Conservation (phyloP, 64 coral and sea anemone species). For the Pachyseris speciosa region DNA sequence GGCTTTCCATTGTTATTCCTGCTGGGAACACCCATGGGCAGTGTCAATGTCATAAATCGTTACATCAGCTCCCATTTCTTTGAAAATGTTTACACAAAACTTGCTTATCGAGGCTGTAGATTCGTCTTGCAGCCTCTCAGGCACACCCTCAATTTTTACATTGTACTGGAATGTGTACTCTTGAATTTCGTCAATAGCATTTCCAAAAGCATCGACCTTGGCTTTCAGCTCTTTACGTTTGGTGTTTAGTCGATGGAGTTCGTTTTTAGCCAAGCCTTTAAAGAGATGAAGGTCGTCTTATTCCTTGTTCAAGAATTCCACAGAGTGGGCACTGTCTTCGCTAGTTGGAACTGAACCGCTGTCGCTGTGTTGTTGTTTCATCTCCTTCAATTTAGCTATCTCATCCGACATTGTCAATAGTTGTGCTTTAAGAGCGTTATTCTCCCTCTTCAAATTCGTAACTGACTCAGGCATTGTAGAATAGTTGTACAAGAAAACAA, state of each 20-base stretch:
- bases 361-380: not conserved
- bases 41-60: not conserved
- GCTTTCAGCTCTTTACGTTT: too few relatives aligned
- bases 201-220: not conserved
- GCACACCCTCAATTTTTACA: not conserved
- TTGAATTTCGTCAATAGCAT: not conserved
- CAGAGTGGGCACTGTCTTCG: not conserved
- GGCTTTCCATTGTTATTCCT: not conserved
- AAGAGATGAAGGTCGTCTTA: too few relatives aligned
- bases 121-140: not conserved
- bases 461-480: too few relatives aligned
- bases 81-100: not conserved
- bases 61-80: not conserved
- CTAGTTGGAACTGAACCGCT: not conserved
- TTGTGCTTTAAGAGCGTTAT: not conserved
- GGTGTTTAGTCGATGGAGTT: too few relatives aligned
- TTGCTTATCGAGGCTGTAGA: not conserved
- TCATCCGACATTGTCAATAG: not conserved
- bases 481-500: too few relatives aligned
- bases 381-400: not conserved
- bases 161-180: constrained; percentile 1
- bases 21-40: not conserved
- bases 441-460: not conserved
- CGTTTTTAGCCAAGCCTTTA: too few relatives aligned
- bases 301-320: too few relatives aligned